Conservation (phyloP, 2,888 invertebrate genomes). For the Archips xylosteana region DNA sequence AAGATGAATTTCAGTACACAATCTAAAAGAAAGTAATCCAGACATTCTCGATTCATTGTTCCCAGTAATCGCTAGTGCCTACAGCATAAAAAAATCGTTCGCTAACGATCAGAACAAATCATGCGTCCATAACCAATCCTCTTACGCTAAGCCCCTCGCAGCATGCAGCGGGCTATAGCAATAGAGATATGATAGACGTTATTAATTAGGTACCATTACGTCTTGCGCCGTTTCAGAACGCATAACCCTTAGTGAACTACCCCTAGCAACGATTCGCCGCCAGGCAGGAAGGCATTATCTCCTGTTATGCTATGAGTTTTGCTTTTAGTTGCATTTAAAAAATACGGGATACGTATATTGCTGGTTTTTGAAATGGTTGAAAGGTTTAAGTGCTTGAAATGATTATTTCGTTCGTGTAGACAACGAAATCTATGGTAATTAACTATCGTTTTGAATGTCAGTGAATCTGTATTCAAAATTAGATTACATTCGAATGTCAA, state of each 20-base stretch:
- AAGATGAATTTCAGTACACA: not conserved
- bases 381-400: too few relatives aligned
- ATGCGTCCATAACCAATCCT: conserved; percentile 79
- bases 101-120: conserved; percentile 78
- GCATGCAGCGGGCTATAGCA: conserved; percentile 70
- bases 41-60: not conserved
- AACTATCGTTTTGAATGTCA: too few relatives aligned
- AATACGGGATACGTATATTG: not conserved
- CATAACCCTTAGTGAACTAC: conserved; percentile 62
- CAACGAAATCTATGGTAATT: too few relatives aligned
- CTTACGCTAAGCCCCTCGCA: conserved; percentile 73
- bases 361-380: not conserved
- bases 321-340: conserved; percentile 19
- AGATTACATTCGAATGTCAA: not conserved
- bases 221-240: conserved; percentile 80
- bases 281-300: conserved; percentile 35
- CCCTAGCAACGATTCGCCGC: conserved; percentile 54
- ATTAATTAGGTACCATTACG: conserved; percentile 84
- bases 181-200: conserved; percentile 84
- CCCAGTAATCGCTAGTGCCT: conserved; percentile 38
- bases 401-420: too few relatives aligned
- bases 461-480: too few relatives aligned
- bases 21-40: not conserved
- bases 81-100: conserved; percentile 67
- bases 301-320: conserved; percentile 33